Conservation (phyloP, 2,113 vertebrate genomes). For the Bombycilla garrulus region DNA sequence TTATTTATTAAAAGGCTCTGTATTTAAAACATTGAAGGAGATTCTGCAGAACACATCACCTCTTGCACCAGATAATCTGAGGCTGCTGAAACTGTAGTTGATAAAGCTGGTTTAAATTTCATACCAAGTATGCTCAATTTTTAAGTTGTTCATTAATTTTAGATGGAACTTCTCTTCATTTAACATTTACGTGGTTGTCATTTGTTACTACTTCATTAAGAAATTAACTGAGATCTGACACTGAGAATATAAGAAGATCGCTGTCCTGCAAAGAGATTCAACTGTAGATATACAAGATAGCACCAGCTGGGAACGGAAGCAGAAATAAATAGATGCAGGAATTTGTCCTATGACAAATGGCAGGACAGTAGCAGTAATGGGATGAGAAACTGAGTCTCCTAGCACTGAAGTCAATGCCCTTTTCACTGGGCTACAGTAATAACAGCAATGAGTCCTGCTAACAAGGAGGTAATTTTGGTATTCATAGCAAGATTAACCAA, state of each 20-base stretch:
- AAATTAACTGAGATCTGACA: not conserved
- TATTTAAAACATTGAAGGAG: not conserved
- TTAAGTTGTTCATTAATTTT: not conserved
- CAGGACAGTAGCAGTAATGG: not conserved
- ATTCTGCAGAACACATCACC: not conserved
- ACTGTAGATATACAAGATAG: not conserved
- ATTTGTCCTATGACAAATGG: not conserved
- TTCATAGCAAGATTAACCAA: slow-evolving; percentile 53
- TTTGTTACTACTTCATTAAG: not conserved
- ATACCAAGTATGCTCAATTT: not conserved
- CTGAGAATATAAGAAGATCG: not conserved
- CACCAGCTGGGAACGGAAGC: not conserved
- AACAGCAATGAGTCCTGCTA: slow-evolving; percentile 7
- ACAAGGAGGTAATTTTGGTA: slow-evolving; percentile 47
- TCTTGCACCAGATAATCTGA: not conserved
- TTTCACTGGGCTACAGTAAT: slow-evolving; percentile 5
- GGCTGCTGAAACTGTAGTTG: not conserved
- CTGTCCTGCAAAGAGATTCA: not conserved
- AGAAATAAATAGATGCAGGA: not conserved
- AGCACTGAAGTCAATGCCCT: not conserved
- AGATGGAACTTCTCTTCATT: not conserved
- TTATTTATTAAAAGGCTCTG: not conserved
- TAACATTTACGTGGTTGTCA: not conserved
- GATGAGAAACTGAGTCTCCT: not conserved
- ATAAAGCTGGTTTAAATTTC: not conserved